Evolutionary conservation across 2,113 vertebrate species (phyloP), one percentile per base, ranked within the genome.

Genomic region (Cricetomys ansorgei): DNA sequence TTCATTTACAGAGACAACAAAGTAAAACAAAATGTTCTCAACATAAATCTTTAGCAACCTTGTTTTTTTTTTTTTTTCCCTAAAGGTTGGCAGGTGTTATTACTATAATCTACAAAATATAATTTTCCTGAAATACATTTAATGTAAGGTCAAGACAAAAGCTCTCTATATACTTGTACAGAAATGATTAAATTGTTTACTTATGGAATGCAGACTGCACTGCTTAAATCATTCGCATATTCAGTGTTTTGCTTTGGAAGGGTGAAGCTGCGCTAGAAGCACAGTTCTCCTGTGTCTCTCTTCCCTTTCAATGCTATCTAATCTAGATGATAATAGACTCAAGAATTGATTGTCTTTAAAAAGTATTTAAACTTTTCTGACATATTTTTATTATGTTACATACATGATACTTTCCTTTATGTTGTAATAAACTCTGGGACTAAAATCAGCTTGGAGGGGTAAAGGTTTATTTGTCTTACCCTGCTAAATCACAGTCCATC

Each of bases 61-160:
- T 88, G n/a, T 73, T 97, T 67, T 34, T 97, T 97, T 98, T 75
- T 40, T 97, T 67, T 34, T 97, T 97, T 98, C 70, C 37, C 67
- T 88, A 97, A 96, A 89, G 84, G 29, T 94, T 96, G 96, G 12
- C 57, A 89, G 91, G 94, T 94, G 3, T 57, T 86, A 75, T 15
- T 64, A 64, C 37, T 65, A 23, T 72, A 40, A 43, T 96, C 73
- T 97, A 67, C 70, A 95, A 95, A 72, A 73, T 75, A 53, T 83
- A 64, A 37, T 88, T 79, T 93, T 69, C 23, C 91, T 40, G 88
- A 4, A 19, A 12, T 87, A 29, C 84, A 94, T 93, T 89, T 45
- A 94, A 57, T 62, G 86, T 91, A 84, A n/a, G 64, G 94, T 92
- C 45, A 77, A 43, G 3, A 16, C 88, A 37, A 59, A 93, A 76